Evolutionary conservation across 2,113 vertebrate genomes (phyloP).

Genomic region (Barnardius zonarius): DNA sequence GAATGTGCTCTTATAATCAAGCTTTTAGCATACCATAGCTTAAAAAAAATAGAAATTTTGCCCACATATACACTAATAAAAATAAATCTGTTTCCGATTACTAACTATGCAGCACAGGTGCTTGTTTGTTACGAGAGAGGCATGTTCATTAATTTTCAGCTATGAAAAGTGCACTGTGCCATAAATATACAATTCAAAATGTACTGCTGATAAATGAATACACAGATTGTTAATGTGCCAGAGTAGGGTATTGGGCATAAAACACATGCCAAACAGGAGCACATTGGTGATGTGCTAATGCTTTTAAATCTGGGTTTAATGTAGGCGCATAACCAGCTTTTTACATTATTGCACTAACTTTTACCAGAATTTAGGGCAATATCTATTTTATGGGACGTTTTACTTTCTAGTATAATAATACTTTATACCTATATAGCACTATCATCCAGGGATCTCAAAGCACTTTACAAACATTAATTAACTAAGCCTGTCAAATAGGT

Average conservation of each 20-base stretch:
- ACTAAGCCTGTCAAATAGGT: constrained; percentile 71
- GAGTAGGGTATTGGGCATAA: constrained; percentile 88
- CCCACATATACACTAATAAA: constrained; percentile 97
- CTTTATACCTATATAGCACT: constrained; percentile 70
- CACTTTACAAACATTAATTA: constrained; percentile 73
- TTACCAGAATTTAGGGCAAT: constrained; percentile 72
- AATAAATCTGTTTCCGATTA: constrained; percentile 99
- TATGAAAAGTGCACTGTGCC: constrained; percentile 98
- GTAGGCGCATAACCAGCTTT: constrained; percentile 67
- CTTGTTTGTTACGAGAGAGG: constrained; percentile 99
- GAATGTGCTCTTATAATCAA: constrained; percentile 54
- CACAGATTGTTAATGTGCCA: constrained; percentile 98
- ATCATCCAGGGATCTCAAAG: constrained; percentile 67
- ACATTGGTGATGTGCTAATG: constrained; percentile 84
- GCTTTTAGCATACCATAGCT: constrained; percentile 61
- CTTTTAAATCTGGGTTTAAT: constrained; percentile 77
- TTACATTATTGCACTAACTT: constrained; percentile 62
- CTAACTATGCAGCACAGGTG: constrained; percentile 99
- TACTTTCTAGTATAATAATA: constrained; percentile 67
- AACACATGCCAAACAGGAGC: constrained; percentile 85
- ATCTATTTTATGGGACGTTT: constrained; percentile 61
- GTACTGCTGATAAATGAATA: constrained; percentile 98
- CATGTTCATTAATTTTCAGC: constrained; percentile 99
- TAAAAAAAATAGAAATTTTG: constrained; percentile 82
- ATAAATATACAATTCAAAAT: constrained; percentile 98